phyloP scores from a whole-genome alignment of 2,113 vertebrate species.

The Lophius piscatorius region DNA sequence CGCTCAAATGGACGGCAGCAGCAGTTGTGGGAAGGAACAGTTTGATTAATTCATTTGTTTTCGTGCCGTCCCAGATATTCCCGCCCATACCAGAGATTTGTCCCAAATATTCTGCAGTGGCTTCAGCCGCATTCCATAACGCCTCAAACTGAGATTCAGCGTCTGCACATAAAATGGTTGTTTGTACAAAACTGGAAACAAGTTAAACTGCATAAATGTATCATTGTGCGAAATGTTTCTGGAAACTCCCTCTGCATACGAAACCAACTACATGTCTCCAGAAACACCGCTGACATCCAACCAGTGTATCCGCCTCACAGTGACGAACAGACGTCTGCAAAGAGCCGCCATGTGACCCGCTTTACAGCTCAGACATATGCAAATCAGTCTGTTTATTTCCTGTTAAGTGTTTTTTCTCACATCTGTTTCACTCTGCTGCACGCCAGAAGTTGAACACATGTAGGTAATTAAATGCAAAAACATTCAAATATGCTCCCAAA shows the following conservation, averaged over 20 bases:
- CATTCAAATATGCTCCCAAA: background rate
- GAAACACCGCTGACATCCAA: too few relatives aligned
- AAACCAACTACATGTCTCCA: too few relatives aligned
- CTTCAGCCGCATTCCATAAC: background rate
- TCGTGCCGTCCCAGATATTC: constrained; percentile 26
- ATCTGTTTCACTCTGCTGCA: too few relatives aligned
- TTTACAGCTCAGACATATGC: background rate
- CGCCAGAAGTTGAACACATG: background rate
- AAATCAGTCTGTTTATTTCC: constrained; percentile 5
- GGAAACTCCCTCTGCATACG: too few relatives aligned
- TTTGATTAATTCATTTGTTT: constrained; percentile 56
- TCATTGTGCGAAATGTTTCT: too few relatives aligned
- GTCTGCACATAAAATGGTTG: background rate
- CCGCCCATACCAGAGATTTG: constrained; percentile 15
- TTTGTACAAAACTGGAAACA: background rate
- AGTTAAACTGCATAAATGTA: too few relatives aligned
- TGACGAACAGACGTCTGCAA: too few relatives aligned
- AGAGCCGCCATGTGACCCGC: constrained; percentile 1
- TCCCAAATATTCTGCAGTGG: background rate
- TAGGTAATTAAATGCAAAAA: background rate
- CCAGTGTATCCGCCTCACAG: too few relatives aligned
- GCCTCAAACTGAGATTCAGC: background rate
- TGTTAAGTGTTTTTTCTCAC: background rate
- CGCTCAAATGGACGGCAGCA: constrained; percentile 46
- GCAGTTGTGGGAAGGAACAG: constrained; percentile 35